phyloP scores from a whole-genome alignment of 2,113 vertebrate genomes.

The Marmota monax region DNA sequence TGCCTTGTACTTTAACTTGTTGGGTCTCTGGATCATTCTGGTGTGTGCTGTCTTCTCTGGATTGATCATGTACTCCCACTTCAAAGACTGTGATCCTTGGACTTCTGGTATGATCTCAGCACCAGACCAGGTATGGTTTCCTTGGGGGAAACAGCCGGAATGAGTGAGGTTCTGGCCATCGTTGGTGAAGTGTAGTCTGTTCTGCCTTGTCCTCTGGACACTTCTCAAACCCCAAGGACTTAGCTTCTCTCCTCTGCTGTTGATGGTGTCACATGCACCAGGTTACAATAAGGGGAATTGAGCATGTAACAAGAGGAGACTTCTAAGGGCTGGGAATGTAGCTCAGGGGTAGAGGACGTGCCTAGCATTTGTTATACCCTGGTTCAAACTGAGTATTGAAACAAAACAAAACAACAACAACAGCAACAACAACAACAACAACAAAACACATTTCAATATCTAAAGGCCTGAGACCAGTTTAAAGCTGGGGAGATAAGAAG shows the following conservation, averaged over 20 bases:
- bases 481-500: not conserved
- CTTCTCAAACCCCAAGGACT: not conserved
- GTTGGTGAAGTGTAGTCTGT: not conserved
- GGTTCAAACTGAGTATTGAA: not conserved
- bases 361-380: not conserved
- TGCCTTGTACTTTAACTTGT: constrained; percentile 92
- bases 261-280: not conserved
- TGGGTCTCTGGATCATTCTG: constrained; percentile 91
- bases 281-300: not conserved
- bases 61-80: constrained; percentile 92
- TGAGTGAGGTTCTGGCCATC: not conserved
- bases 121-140: constrained; percentile 90
- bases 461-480: not conserved
- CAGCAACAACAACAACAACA: too few species aligned
- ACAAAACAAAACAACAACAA: too few species aligned
- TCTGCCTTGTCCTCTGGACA: not conserved
- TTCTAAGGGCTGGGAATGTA: too few species aligned
- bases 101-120: constrained; percentile 89
- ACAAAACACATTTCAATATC: too few species aligned
- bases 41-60: constrained; percentile 91
- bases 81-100: constrained; percentile 92
- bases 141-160: not conserved
- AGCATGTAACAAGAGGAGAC: not conserved
- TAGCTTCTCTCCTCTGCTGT: not conserved
- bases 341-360: not conserved